These are phyloP conservation scores for Taenaris catops DNA, from an alignment of 2,888 invertebrate genomes.

Conservation along the genomic window DNA sequence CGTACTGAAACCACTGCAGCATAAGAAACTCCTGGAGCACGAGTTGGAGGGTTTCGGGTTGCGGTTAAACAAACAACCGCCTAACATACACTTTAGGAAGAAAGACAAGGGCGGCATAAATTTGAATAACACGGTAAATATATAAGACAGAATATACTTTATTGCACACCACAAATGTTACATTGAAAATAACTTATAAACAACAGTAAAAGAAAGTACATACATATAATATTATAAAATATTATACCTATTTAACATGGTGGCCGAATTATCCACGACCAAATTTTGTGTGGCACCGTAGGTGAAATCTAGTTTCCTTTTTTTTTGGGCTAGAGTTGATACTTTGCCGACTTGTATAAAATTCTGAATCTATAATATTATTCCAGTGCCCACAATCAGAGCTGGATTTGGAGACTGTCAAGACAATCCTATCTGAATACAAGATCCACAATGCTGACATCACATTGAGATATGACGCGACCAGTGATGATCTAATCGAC, in stretches of 20 bases:
- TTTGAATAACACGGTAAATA: constrained; percentile 90
- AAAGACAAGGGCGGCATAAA: constrained; percentile 99
- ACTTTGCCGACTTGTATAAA: too few species aligned
- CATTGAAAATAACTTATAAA: too few species aligned
- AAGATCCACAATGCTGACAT: constrained; percentile 99
- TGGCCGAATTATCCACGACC: too few species aligned
- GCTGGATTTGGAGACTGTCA: constrained; percentile 96
- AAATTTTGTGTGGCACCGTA: too few species aligned
- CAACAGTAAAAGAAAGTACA: too few species aligned
- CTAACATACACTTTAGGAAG: constrained; percentile 96
- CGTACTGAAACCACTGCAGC: constrained; percentile 97
- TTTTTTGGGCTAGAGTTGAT: too few species aligned
- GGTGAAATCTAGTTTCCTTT: too few species aligned
- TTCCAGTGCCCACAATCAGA: constrained; percentile 94
- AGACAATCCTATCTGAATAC: constrained; percentile 97
- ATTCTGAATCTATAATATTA: too few species aligned
- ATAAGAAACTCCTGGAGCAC: constrained; percentile 97
- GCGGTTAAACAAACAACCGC: constrained; percentile 96
- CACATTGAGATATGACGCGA: constrained; percentile 95
- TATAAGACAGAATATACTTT: too few species aligned
- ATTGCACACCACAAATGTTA: too few species aligned
- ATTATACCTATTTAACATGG: too few species aligned
- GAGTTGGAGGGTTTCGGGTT: constrained; percentile 99
- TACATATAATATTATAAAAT: too few species aligned
- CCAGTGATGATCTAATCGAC: constrained; percentile 98